A percentile compares a stretch with the other conserved stretches of the same genome.
Evolutionary conservation across 2,113 vertebrate species (phyloP).

Genomic region (Podarcis cretensis): DNA sequence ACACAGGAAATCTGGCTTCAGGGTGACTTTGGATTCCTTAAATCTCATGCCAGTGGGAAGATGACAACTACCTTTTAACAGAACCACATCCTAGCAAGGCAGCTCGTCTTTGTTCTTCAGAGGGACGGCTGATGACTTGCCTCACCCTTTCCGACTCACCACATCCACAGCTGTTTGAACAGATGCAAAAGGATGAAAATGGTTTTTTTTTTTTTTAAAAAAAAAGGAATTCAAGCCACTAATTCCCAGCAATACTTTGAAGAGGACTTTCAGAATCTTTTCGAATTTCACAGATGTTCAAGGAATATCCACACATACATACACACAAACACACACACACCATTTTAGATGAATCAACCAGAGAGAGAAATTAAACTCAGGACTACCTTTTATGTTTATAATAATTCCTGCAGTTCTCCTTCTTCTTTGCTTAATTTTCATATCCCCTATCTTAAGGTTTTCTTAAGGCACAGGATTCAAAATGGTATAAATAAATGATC

Average conservation of each 20-base stretch:
- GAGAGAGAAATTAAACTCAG: too few species aligned
- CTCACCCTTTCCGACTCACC: constrained; percentile 1
- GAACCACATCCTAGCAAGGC: constrained; percentile 33
- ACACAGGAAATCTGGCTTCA: constrained; percentile 25
- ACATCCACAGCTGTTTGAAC: constrained; percentile 18
- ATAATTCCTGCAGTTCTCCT: background rate
- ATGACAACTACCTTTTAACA: constrained; percentile 32
- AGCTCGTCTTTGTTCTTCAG: constrained; percentile 17
- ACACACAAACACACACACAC: background rate
- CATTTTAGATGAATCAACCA: background rate
- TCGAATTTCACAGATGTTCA: background rate
- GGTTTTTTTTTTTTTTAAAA: background rate
- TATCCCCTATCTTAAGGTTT: too few species aligned
- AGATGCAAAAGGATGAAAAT: constrained; percentile 20
- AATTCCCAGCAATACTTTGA: background rate
- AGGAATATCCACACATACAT: background rate
- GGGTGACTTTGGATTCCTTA: background rate
- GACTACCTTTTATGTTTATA: background rate
- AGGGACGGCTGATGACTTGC: background rate
- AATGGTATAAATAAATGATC: too few species aligned
- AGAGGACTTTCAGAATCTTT: background rate
- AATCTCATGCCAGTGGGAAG: constrained; percentile 25
- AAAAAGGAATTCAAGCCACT: background rate
- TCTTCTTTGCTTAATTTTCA: background rate
- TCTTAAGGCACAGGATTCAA: too few species aligned